Evolutionary conservation across 2,888 invertebrate species (phyloP).

Genomic region (Melinaea menophilus): DNA sequence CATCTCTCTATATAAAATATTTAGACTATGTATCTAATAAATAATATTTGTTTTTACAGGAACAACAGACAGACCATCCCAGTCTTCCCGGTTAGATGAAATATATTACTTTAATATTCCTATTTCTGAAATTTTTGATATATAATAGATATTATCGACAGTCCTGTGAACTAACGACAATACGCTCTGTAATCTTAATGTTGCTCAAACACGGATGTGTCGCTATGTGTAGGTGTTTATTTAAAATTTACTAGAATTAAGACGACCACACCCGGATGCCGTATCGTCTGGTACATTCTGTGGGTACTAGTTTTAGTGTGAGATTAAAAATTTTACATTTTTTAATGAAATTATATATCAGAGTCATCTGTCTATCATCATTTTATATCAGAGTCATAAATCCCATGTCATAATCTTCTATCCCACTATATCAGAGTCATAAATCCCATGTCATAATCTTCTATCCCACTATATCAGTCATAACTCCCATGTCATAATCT

Average conservation of each 20-base stretch:
- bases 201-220: constrained; percentile 64
- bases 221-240: constrained; percentile 27
- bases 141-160: constrained; percentile 62
- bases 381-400: too few species aligned
- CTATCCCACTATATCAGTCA: too few species aligned
- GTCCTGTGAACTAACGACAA: constrained; percentile 73
- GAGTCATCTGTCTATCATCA: too few species aligned
- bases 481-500: too few species aligned
- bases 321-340: neutral
- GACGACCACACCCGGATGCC: neutral
- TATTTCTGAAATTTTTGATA: constrained; percentile 69
- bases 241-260: constrained; percentile 37
- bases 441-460: too few species aligned
- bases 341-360: too few species aligned
- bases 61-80: constrained; percentile 68
- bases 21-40: neutral
- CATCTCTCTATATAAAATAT: too few species aligned
- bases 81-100: constrained; percentile 75
- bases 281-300: too few species aligned
- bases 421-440: too few species aligned
- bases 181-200: constrained; percentile 65
- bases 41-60: constrained; percentile 51
- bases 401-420: too few species aligned
- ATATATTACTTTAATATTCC: constrained; percentile 70
- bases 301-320: neutral